phyloP scores from a whole-genome alignment of 2,113 vertebrate genomes.

The Pseudonaja textilis region DNA sequence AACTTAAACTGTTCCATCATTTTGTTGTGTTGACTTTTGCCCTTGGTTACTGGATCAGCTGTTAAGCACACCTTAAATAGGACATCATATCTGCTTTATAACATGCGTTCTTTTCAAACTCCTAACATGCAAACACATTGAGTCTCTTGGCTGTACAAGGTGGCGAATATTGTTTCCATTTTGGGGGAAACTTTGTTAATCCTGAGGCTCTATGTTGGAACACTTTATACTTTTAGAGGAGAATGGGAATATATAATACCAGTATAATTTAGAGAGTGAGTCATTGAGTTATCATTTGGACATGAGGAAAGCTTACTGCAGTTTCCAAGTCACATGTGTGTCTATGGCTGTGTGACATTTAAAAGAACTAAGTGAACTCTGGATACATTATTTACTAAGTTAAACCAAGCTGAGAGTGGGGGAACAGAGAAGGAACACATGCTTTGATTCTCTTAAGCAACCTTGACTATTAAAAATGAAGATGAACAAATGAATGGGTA shows the following conservation, averaged over 20 bases:
- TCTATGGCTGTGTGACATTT: slow-evolving; percentile 73
- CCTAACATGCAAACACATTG: not conserved
- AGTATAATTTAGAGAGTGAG: slow-evolving; percentile 59
- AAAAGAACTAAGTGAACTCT: slow-evolving; percentile 67
- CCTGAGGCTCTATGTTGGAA: not conserved
- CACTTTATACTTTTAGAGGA: slow-evolving; percentile 26
- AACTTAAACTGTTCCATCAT: not conserved
- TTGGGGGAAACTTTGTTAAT: not conserved
- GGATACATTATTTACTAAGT: slow-evolving; percentile 67
- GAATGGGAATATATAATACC: slow-evolving; percentile 50
- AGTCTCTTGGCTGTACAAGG: not conserved
- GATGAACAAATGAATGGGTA: slow-evolving; percentile 59
- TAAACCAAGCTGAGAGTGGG: slow-evolving; percentile 32
- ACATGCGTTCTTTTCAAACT: not conserved
- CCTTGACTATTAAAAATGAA: slow-evolving; percentile 70
- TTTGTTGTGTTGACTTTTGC: not conserved
- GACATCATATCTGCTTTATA: not conserved
- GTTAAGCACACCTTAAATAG: not conserved
- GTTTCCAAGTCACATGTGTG: slow-evolving; percentile 69
- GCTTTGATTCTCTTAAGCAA: slow-evolving; percentile 52
- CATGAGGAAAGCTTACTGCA: slow-evolving; percentile 53
- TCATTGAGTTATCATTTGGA: slow-evolving; percentile 65
- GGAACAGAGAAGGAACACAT: slow-evolving; percentile 47
- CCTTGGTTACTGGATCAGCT: not conserved
- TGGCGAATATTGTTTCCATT: not conserved